Evolutionary conservation across 2,888 invertebrate species (phyloP).

Genomic region (Cotesia congregata): DNA sequence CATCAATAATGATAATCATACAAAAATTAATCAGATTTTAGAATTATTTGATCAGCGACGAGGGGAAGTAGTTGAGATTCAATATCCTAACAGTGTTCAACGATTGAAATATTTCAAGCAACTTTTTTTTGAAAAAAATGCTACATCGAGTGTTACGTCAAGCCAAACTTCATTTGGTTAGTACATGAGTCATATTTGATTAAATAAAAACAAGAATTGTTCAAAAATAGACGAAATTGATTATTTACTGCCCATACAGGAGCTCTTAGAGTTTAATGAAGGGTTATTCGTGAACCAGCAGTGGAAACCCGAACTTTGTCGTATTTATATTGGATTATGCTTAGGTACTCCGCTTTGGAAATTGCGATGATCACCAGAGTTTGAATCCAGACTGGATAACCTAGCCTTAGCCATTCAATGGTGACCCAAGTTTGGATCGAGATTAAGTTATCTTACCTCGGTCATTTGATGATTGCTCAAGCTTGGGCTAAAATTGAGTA

Average conservation of each 20-base stretch:
- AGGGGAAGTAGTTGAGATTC: conserved; percentile 60
- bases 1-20: background rate
- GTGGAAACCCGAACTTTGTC: too few species aligned
- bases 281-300: too few species aligned
- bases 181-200: background rate
- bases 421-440: too few species aligned
- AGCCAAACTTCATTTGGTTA: conserved; percentile 60
- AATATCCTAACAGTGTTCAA: conserved; percentile 54
- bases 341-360: too few species aligned
- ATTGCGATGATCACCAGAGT: too few species aligned
- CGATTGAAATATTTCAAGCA: conserved; percentile 62
- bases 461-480: too few species aligned
- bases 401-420: too few species aligned
- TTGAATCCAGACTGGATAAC: too few species aligned
- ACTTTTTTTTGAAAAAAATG: conserved; percentile 54
- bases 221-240: conserved; percentile 3
- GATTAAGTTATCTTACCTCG: too few species aligned
- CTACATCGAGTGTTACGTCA: conserved; percentile 52
- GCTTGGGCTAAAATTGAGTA: too few species aligned
- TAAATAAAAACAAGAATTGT: background rate
- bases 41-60: conserved; percentile 60
- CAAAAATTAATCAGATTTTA: conserved; percentile 52
- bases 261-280: background rate
- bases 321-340: too few species aligned
- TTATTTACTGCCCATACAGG: background rate